Conservation (phyloP, 2,888 invertebrate species). For the Dryococelus australis region DNA sequence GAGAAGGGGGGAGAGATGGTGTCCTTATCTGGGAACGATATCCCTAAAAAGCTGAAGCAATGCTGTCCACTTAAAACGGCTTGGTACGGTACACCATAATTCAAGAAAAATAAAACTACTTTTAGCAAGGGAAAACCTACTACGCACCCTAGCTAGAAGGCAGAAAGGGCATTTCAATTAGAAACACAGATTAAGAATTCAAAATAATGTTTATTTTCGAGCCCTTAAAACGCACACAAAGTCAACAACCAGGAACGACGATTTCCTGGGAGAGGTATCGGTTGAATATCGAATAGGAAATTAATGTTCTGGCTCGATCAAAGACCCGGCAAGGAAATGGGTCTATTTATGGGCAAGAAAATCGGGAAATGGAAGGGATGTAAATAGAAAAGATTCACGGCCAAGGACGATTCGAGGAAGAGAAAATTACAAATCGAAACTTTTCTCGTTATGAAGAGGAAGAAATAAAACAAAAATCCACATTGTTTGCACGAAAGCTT, state of each 20-base stretch:
- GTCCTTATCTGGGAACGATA: no score
- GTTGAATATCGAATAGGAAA: background rate
- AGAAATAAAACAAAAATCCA: background rate
- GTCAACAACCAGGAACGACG: background rate
- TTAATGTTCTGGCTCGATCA: background rate
- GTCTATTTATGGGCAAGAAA: background rate
- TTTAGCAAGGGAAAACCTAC: no score
- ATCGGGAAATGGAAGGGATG: background rate
- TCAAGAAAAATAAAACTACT: no score
- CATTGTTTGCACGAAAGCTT: background rate
- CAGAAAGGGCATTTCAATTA: background rate
- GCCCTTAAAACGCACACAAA: background rate
- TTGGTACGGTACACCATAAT: no score
- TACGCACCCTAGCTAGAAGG: background rate
- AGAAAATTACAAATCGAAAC: constrained; percentile 25
- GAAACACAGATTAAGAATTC: background rate
- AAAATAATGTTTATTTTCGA: background rate
- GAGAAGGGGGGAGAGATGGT: no score
- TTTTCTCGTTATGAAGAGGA: constrained; percentile 23
- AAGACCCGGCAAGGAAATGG: background rate
- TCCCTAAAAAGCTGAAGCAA: no score
- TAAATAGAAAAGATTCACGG: background rate
- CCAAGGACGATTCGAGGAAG: background rate
- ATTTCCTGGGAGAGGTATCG: background rate
- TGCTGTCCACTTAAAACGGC: no score